Evolutionary conservation across 2,797 vertebrate genomes (phyloP), one percentile per base, ranked within the genome.

Genomic region (Cetoscarus ocellatus): DNA sequence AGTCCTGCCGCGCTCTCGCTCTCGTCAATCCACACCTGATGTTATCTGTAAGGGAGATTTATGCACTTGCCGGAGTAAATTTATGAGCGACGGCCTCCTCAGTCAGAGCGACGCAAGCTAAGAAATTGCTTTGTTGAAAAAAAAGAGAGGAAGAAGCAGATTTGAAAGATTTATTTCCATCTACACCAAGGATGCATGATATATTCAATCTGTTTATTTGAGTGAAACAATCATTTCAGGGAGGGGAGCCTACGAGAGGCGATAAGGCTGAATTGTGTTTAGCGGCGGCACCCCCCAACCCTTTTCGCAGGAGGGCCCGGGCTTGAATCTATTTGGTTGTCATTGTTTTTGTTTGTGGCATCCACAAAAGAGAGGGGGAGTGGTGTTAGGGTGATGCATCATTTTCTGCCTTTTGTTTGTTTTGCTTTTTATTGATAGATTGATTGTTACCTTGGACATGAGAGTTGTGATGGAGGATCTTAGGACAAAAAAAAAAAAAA

Each of bases 181-280:
- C 90, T 89, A 80, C 74, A 77, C 81, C 90, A 80, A 89, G 89
- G 89, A 93, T 90, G 91, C 84, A 93, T 93, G 91, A 94, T 94
- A 89, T 89, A 92, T 93, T 92, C 93, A 93, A 93, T 93, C 90
- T 94, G 94, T 93, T 94, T 93, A 93, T 94, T 93, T 94, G 87
- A 94, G 89, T 92, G 91, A 92, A 92, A 93, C 92, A 93, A 94
- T 94, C 89, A 93, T 93, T 94, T 92, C 89, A 77, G 85, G 67
- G 74, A 81, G 82, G 80, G 80, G 83, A 85, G 91, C 78, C 84
- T 77, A 86, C 57, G 51, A 85, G 79, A 83, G 48, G 53, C 70
- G 91, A 93, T 91, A 92, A 91, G 90, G 72, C 83, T 77, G 88
- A 89, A 92, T 90, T 90, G 90, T 74, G 80, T 93, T 91, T 89